A percentile compares a stretch with the other conserved stretches of the same genome.
Conservation (phyloP, 2,888 invertebrate species). For the Ernsta delagoae region DNA sequence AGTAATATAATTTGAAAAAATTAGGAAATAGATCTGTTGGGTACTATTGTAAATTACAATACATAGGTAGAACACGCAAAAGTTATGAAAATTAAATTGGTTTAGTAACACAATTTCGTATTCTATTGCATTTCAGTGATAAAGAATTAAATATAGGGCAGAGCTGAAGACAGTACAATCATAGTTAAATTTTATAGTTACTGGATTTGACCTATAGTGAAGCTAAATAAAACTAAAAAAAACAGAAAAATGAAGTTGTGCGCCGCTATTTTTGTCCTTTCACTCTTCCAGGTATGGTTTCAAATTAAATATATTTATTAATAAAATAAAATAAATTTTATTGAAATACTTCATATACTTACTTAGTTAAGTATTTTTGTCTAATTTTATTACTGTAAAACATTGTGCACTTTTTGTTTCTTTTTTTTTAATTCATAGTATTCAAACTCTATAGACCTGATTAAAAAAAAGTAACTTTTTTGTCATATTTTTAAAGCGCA, state of each 20-base stretch:
- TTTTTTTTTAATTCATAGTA: too few species aligned
- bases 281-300: conserved; percentile 42
- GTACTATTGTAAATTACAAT: too few species aligned
- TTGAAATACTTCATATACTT: neutral
- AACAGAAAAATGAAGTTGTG: conserved; percentile 38
- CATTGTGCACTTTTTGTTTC: too few species aligned
- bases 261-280: conserved; percentile 36
- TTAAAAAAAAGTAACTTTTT: too few species aligned
- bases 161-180: conserved; percentile 2
- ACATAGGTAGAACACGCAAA: neutral
- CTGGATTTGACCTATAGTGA: neutral
- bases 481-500: too few species aligned
- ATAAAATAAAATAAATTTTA: too few species aligned
- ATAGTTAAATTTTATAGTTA: neutral
- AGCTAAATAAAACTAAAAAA: neutral
- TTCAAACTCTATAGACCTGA: too few species aligned
- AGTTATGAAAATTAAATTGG: conserved; percentile 7
- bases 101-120: conserved; percentile 21
- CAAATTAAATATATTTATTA: neutral
- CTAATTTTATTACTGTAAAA: too few species aligned
- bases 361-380: too few species aligned
- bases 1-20: too few species aligned
- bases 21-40: too few species aligned
- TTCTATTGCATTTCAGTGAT: conserved; percentile 29
- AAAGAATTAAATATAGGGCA: conserved; percentile 41